Percentiles rank a stretch among this genome's conserved stretches.
Conservation (phyloP, 2,888 invertebrate species). For the Patella pellucida region DNA sequence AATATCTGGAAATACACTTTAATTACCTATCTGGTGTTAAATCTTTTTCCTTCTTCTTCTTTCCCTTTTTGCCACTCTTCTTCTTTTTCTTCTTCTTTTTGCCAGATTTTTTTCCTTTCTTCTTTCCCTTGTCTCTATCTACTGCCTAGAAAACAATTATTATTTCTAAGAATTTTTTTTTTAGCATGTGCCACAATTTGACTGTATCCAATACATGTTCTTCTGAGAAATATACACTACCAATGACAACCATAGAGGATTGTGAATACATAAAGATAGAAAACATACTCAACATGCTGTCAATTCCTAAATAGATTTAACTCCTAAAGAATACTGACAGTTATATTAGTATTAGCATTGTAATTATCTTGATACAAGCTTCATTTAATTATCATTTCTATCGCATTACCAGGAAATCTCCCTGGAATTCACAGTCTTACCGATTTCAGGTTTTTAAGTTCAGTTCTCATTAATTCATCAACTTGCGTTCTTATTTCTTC, state of each 20-base stretch:
- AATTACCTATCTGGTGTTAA: slow-evolving; percentile 84
- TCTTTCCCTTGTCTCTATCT: slow-evolving; percentile 70
- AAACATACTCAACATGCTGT: background rate
- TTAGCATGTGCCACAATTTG: too few species aligned
- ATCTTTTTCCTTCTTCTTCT: slow-evolving; percentile 95
- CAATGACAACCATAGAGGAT: too few species aligned
- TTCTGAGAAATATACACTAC: too few species aligned
- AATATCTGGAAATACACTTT: too few species aligned
- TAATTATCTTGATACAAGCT: too few species aligned
- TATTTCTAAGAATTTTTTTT: too few species aligned
- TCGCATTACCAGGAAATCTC: too few species aligned
- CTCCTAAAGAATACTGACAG: too few species aligned
- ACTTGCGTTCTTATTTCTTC: slow-evolving; percentile 83
- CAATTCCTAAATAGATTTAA: background rate
- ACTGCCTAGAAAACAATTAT: slow-evolving; percentile 59
- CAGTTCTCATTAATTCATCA: slow-evolving; percentile 76
- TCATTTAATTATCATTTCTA: too few species aligned
- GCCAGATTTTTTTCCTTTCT: slow-evolving; percentile 69
- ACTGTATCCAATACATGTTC: too few species aligned
- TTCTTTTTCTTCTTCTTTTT: slow-evolving; percentile 84
- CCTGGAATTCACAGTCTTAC: slow-evolving; percentile 71
- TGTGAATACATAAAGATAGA: background rate
- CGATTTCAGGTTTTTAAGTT: slow-evolving; percentile 78
- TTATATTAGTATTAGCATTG: too few species aligned
- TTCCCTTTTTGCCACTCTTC: slow-evolving; percentile 76